Base-by-base conservation (phyloP, 2,888 invertebrate species). In the Ophioninae sp. region DNA sequence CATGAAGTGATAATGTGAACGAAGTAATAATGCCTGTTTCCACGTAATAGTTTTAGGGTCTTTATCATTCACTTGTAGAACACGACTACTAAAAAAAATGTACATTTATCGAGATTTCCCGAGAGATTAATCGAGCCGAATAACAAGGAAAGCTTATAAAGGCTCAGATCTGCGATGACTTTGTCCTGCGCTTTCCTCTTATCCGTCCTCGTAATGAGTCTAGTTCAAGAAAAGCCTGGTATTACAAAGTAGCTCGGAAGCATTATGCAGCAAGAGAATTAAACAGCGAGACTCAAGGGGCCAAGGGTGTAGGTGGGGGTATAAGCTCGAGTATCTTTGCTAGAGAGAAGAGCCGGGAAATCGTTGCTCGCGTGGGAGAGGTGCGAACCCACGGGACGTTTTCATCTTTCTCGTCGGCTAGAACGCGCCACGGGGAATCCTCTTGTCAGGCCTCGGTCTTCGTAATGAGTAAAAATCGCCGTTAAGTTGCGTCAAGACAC, bases 381-480 rank as follows among this genome's bases (percentile, higher is more conserved):
- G 82, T 79, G 76, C 79, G 61, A 67, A 77, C 81, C 76, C 84
- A 10, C 30, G 81, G 73, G 82, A 84, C 76, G 44, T 82, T 79
- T 79, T 65, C 84, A 73, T 84, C 79, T 73, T 82, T 73, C 79
- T 68, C 68, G 73, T 76, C 63, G 81, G 82, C 79, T 82, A 65
- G 68, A 84, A 84, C 84, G 81, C 74, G 76, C 84, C 87, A 81
- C 85, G 23, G 58, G 85, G 85, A 87, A 87, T 83, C 81, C 85
- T 86, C 86, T 81, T 84, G 85, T 44, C 68, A 85, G 85, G 85
- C 82, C 76, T 82, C 65, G 77, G 79, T 78, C 79, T 63, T 81
- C 76, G 76, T 90, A 90, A 91, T 89, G 89, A 88, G 88, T 89
- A 90, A 90, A 91, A 91, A 91, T 90, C 88, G 87, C 88, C 86